Evolutionary conservation across 1,140 invertebrate genomes (phyloP).

Genomic region (Papilio helenus): DNA sequence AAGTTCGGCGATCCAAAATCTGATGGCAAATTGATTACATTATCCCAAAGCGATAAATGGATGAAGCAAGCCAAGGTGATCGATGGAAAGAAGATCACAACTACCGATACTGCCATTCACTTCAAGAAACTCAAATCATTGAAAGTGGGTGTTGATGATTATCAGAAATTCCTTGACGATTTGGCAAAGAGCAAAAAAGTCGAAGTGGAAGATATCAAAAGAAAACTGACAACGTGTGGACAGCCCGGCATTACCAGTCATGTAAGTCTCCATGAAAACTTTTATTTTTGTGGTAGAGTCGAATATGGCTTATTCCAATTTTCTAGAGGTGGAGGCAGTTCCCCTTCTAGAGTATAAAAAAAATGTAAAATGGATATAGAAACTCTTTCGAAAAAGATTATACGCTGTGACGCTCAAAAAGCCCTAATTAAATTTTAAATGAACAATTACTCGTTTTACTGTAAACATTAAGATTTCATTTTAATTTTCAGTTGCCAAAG

Average conservation of each 20-base stretch:
- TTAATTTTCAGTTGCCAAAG: constrained; percentile 83
- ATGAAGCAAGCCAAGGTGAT: constrained; percentile 96
- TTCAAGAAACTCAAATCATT: constrained; percentile 94
- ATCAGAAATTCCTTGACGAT: constrained; percentile 92
- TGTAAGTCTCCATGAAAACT: constrained; percentile 56
- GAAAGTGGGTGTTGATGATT: constrained; percentile 89
- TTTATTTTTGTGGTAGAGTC: no score
- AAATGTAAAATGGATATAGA: no score
- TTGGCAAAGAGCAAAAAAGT: constrained; percentile 91
- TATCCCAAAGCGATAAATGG: constrained; percentile 97
- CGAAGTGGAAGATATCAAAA: constrained; percentile 89
- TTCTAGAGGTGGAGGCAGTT: no score
- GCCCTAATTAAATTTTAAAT: no score
- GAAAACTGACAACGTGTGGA: constrained; percentile 90
- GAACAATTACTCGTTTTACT: neutral
- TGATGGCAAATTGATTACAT: constrained; percentile 92
- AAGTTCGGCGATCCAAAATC: constrained; percentile 95
- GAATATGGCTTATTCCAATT: no score
- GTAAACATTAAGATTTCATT: neutral
- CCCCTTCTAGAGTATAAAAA: no score
- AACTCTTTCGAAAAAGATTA: no score
- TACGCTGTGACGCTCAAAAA: no score
- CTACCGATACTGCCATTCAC: constrained; percentile 94
- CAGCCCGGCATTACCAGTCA: constrained; percentile 85
- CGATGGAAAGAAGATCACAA: constrained; percentile 94